A percentile compares a stretch with the other conserved stretches of the same genome.
Evolutionary conservation across 2,113 vertebrate species (phyloP).

Genomic region (Triplophysa rosa): DNA sequence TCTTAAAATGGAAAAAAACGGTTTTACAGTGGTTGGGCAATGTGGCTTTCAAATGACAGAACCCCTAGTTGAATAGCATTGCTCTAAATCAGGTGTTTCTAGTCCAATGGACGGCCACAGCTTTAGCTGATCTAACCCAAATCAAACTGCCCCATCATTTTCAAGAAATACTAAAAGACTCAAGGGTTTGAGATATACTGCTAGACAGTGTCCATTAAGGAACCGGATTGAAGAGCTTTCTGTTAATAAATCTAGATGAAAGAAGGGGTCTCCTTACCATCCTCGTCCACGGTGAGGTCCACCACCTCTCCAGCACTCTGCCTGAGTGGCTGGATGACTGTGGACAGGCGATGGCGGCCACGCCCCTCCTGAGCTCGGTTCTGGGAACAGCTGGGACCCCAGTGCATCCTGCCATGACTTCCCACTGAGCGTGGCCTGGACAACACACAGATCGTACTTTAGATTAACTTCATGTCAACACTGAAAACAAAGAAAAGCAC

Average conservation of each 20-base stretch:
- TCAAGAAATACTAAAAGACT: too few relatives aligned
- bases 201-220: too few relatives aligned
- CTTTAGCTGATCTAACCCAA: too few relatives aligned
- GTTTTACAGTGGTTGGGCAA: too few relatives aligned
- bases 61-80: too few relatives aligned
- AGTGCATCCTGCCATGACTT: slow-evolving; percentile 84
- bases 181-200: too few relatives aligned
- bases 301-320: slow-evolving; percentile 94
- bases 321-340: slow-evolving; percentile 94
- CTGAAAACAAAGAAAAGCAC: neutral
- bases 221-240: too few relatives aligned
- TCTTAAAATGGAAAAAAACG: too few relatives aligned
- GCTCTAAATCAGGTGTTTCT: too few relatives aligned
- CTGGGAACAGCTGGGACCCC: slow-evolving; percentile 87
- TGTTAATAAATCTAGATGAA: neutral
- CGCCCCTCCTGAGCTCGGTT: slow-evolving; percentile 83
- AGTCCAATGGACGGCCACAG: too few relatives aligned
- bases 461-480: neutral
- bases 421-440: slow-evolving; percentile 87
- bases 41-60: too few relatives aligned
- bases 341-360: slow-evolving; percentile 88
- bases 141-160: too few relatives aligned
- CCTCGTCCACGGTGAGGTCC: slow-evolving; percentile 97
- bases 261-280: slow-evolving; percentile 76
- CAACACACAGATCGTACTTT: slow-evolving; percentile 32